Conservation (phyloP, 30 jellyfish, hydroid and myxozoan species). For the Pseudorhiza aurosa region DNA sequence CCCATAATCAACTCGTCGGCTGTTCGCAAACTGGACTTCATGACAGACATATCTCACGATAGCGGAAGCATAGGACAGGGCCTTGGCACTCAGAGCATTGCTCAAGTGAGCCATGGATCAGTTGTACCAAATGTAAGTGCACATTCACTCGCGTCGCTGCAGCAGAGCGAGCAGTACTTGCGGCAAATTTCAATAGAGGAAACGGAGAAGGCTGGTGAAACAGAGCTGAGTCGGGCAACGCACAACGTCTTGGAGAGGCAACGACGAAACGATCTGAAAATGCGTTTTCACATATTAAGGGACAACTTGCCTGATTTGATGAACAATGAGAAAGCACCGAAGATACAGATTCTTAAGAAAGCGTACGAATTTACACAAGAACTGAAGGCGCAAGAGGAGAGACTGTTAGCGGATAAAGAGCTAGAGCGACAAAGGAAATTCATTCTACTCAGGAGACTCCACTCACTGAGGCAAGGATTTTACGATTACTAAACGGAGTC, state of each 20-base stretch:
- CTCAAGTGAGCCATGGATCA: slow-evolving; percentile 29
- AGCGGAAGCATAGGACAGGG: slow-evolving; percentile 13
- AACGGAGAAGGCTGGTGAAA: slow-evolving; percentile 51
- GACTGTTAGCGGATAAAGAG: slow-evolving; percentile 84
- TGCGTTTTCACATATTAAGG: slow-evolving; percentile 85
- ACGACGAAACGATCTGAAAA: slow-evolving; percentile 91
- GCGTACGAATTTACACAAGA: slow-evolving; percentile 78
- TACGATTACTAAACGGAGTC: slow-evolving; percentile 20
- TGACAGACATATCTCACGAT: slow-evolving; percentile 23
- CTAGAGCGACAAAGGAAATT: slow-evolving; percentile 87
- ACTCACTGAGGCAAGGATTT: slow-evolving; percentile 73
- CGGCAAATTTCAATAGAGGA: slow-evolving; percentile 52
- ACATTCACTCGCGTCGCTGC: slow-evolving; percentile 45
- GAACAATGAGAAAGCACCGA: slow-evolving; percentile 92
- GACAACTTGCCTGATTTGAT: slow-evolving; percentile 91
- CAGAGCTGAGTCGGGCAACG: slow-evolving; percentile 86
- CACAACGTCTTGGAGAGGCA: slow-evolving; percentile 95
- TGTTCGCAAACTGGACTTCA: slow-evolving; percentile 47
- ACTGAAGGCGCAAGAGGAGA: slow-evolving; percentile 88
- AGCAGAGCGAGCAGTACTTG: slow-evolving; percentile 56
- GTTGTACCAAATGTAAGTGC: slow-evolving; percentile 8
- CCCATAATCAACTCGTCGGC: slow-evolving; percentile 39
- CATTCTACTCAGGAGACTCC: slow-evolving; percentile 71
- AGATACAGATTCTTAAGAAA: slow-evolving; percentile 87
- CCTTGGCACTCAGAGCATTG: slow-evolving; percentile 35